Percentiles rank a stretch among this genome's conserved stretches.
phyloP scores from a whole-genome alignment of 2,113 vertebrate species.

The Eclectus roratus region DNA sequence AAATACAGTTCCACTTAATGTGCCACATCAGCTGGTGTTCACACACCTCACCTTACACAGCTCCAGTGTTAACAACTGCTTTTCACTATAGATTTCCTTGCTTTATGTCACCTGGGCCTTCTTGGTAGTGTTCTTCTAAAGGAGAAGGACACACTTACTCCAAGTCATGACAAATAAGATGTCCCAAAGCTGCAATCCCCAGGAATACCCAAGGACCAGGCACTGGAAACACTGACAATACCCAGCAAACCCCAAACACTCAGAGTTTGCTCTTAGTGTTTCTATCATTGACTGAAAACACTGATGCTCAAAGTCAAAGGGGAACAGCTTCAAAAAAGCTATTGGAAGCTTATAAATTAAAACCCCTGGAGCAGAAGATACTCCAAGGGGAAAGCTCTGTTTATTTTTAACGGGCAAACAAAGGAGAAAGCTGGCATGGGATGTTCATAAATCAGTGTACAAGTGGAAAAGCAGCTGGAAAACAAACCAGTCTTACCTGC shows the following conservation, averaged over 20 bases:
- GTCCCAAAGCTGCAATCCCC: background rate
- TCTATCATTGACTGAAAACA: background rate
- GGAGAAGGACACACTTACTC: background rate
- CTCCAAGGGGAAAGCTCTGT: background rate
- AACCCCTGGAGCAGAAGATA: background rate
- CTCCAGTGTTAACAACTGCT: accelerated
- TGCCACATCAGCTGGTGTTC: background rate
- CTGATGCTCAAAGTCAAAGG: background rate
- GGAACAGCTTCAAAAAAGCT: background rate
- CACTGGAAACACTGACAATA: background rate
- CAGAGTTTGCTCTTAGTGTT: background rate
- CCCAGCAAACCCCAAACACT: background rate
- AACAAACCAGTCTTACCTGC: background rate
- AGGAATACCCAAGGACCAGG: background rate
- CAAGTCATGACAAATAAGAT: background rate
- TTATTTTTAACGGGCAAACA: background rate
- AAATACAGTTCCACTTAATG: background rate
- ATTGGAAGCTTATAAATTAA: background rate
- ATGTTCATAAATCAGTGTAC: background rate
- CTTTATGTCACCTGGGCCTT: background rate
- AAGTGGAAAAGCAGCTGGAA: background rate
- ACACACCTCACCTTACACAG: background rate
- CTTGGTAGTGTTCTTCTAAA: background rate
- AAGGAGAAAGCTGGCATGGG: background rate
- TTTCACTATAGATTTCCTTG: background rate